Percentiles rank a stretch among this genome's conserved stretches.
Conservation (phyloP, 2,888 invertebrate genomes). For the Idaea straminata region DNA sequence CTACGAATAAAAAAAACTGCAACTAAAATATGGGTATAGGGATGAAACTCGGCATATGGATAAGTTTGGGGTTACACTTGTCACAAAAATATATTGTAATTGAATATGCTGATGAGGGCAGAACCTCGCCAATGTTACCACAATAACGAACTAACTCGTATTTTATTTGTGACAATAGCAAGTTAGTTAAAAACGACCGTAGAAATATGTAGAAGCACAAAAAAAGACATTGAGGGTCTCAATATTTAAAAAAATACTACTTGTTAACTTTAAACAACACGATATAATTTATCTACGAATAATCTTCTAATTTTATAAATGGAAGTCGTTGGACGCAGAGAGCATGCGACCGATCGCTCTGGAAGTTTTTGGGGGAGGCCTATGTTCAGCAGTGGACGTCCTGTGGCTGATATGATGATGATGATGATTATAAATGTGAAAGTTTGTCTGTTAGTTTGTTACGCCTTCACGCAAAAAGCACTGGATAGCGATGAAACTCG, state of each 20-base stretch:
- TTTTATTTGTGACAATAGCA: constrained; percentile 52
- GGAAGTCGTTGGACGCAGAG: no score
- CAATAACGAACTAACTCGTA: constrained; percentile 21
- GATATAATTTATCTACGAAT: no score
- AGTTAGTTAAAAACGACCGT: constrained; percentile 65
- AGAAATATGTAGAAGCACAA: constrained; percentile 26
- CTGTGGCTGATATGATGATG: no score
- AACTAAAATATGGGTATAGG: constrained; percentile 9
- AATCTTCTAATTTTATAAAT: no score
- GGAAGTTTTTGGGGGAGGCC: no score
- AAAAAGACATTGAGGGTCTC: background rate
- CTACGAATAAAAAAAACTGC: no score
- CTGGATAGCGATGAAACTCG: no score
- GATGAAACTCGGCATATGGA: constrained; percentile 59
- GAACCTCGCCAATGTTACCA: constrained; percentile 34
- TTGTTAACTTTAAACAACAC: background rate
- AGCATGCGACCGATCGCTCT: no score
- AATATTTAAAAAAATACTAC: background rate
- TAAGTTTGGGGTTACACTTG: constrained; percentile 58
- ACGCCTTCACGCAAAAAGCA: no score
- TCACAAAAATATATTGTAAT: constrained; percentile 63
- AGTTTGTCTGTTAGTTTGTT: no score
- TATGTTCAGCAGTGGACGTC: no score
- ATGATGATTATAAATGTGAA: no score
- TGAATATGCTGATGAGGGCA: constrained; percentile 70